Evolutionary conservation across 2,113 vertebrate genomes (phyloP).

Genomic region (Erpornis zantholeuca): DNA sequence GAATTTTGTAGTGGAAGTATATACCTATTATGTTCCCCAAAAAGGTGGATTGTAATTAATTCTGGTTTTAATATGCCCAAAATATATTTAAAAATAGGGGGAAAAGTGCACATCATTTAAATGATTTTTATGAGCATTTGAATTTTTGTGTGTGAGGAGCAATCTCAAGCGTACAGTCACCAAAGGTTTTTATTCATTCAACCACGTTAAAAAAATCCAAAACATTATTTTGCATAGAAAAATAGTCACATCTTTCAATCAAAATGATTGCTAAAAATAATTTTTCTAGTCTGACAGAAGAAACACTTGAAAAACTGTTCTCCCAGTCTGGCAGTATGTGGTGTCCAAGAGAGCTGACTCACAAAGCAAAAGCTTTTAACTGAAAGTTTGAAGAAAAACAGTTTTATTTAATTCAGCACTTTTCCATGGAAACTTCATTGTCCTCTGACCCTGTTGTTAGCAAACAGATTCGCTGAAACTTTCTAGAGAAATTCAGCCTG

Average conservation of each 20-base stretch:
- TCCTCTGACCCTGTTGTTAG: neutral
- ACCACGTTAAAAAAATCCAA: neutral
- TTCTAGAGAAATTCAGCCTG: neutral
- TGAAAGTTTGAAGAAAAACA: neutral
- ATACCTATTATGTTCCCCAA: neutral
- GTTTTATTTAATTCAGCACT: neutral
- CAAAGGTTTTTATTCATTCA: neutral
- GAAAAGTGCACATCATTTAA: neutral
- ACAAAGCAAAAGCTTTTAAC: neutral
- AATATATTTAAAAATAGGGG: neutral
- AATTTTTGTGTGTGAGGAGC: neutral
- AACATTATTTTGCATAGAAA: neutral
- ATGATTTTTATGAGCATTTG: neutral
- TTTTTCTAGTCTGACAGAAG: neutral
- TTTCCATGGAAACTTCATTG: neutral
- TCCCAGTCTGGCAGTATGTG: neutral
- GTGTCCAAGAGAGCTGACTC: neutral
- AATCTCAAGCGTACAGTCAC: neutral
- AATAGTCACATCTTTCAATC: neutral
- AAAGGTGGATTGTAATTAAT: neutral
- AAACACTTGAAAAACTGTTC: neutral
- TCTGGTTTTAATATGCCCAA: neutral
- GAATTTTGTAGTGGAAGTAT: neutral
- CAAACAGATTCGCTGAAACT: neutral
- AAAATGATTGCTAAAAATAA: neutral